Conservation (phyloP, 2,888 invertebrate species). For the Dasysyrphus albostriatus region DNA sequence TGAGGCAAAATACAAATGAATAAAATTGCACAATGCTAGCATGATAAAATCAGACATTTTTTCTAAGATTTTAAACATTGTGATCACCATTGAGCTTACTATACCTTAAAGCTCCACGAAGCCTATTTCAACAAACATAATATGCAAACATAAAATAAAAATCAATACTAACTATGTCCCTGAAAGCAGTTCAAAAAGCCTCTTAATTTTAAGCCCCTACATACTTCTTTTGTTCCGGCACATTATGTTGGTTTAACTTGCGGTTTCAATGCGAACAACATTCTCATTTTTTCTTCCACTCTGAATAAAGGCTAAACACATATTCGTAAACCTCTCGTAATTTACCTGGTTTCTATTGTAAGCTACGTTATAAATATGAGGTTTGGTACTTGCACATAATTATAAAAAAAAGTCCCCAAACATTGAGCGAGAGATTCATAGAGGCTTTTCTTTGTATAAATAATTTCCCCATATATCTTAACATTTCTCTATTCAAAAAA, state of each 20-base stretch:
- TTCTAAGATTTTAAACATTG: no score
- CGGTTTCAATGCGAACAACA: neutral
- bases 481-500: neutral
- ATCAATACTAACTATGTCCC: no score
- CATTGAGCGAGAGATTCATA: neutral
- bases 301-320: constrained; percentile 5
- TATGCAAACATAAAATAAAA: no score
- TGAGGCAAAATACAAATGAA: no score
- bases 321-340: neutral
- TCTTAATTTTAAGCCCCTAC: neutral
- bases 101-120: no score
- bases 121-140: no score
- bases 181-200: neutral
- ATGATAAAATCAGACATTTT: no score
- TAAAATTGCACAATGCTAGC: no score
- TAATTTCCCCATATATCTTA: neutral
- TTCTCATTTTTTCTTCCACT: constrained; percentile 10
- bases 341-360: neutral
- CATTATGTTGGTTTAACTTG: neutral
- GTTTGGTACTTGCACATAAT: constrained; percentile 7
- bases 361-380: neutral
- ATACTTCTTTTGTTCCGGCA: neutral
- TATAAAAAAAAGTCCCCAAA: neutral
- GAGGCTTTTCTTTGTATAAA: neutral
- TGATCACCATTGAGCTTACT: no score